Percentiles rank a stretch among this genome's conserved stretches.
Evolutionary conservation across 2,797 vertebrate genomes (phyloP).

Genomic region (Psittacula derbiana): DNA sequence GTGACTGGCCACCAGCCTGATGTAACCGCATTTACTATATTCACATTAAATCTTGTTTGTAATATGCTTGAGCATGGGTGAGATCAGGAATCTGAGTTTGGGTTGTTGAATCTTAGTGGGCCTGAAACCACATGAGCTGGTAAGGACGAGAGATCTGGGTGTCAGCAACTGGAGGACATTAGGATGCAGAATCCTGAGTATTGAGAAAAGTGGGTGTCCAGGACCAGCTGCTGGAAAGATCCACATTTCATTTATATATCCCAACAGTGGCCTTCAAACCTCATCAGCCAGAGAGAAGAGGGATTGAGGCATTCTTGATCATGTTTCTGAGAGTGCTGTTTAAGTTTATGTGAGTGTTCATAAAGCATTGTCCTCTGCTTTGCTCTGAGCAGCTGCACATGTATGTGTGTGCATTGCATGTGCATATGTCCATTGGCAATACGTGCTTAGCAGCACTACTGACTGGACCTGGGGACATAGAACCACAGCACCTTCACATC

Average conservation of each 20-base stretch:
- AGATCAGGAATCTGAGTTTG: not conserved
- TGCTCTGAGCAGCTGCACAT: fast-evolving
- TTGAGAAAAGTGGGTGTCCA: not conserved
- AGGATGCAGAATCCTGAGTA: not conserved
- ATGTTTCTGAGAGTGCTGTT: not conserved
- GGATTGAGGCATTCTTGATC: not conserved
- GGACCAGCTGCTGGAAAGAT: not conserved
- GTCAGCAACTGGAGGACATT: not conserved
- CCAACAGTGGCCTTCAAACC: not conserved
- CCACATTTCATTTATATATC: not conserved
- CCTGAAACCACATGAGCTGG: not conserved
- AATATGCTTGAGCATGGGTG: not conserved
- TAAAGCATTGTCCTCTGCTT: not conserved
- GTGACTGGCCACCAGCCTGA: not conserved
- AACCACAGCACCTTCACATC: not conserved
- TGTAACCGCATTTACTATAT: not conserved
- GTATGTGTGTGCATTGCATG: no score
- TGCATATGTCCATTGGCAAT: not conserved
- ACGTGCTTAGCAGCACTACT: fast-evolving
- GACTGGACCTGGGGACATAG: not conserved
- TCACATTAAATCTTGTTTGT: not conserved
- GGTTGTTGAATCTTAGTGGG: not conserved
- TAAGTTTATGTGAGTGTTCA: not conserved
- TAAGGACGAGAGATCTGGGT: not conserved
- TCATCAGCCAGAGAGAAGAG: not conserved